Evolutionary conservation across 2,113 vertebrate species (phyloP).

Genomic region (Tringa solitaria): DNA sequence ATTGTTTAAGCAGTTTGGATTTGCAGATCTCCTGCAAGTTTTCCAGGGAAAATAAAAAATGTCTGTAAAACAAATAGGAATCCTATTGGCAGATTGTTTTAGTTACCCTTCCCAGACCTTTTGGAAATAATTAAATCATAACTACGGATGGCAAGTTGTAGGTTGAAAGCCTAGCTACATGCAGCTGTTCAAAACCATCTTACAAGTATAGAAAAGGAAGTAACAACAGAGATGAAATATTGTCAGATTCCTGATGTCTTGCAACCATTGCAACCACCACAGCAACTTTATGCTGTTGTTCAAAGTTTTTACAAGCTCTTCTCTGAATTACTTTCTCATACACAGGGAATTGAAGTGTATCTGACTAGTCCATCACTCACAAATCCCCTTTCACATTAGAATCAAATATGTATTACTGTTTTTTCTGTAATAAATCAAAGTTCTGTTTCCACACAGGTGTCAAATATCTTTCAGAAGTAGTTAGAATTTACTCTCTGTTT

Average conservation of each 20-base stretch:
- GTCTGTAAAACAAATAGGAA: background rate
- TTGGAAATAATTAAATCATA: background rate
- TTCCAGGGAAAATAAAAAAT: background rate
- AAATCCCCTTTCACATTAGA: background rate
- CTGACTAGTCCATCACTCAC: background rate
- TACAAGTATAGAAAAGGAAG: background rate
- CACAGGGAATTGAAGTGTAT: background rate
- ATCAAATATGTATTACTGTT: background rate
- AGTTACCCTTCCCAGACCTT: background rate
- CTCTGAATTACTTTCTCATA: background rate
- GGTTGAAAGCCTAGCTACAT: background rate
- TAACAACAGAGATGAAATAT: background rate
- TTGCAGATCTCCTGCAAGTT: background rate
- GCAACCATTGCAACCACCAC: background rate
- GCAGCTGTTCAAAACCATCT: background rate
- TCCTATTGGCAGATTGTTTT: background rate
- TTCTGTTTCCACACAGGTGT: background rate
- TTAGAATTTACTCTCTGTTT: constrained; percentile 26
- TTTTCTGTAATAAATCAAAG: background rate
- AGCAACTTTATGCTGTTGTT: background rate
- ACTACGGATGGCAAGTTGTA: background rate
- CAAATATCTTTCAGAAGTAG: background rate
- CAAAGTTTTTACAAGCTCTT: background rate
- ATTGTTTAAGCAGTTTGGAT: background rate
- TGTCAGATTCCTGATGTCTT: background rate